A percentile compares a stretch with the other conserved stretches of the same genome.
phyloP scores from a whole-genome alignment of 2,888 invertebrate genomes.

The Aquatica leii region DNA sequence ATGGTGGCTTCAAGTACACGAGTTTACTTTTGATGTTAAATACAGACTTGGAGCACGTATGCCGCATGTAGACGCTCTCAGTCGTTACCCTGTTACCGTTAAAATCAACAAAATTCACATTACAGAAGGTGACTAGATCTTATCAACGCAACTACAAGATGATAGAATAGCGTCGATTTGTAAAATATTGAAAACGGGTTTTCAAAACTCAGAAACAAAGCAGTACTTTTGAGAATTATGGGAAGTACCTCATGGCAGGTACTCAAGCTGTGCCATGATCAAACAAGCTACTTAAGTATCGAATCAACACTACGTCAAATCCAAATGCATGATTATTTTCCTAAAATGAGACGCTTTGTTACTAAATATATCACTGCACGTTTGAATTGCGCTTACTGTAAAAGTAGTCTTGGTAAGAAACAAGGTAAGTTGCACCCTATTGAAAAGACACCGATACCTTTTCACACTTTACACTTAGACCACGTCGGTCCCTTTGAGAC shows the following conservation, averaged over 20 bases:
- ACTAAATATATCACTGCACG: slow-evolving; percentile 38
- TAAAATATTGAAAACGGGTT: slow-evolving; percentile 5
- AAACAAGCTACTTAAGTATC: background rate
- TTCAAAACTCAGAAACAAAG: slow-evolving; percentile 4
- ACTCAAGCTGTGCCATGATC: slow-evolving; percentile 15
- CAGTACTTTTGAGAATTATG: slow-evolving; percentile 7
- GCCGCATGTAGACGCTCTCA: slow-evolving; percentile 26
- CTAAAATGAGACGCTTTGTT: slow-evolving; percentile 15
- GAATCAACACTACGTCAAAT: slow-evolving; percentile 15
- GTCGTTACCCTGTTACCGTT: slow-evolving; percentile 10
- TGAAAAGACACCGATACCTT: slow-evolving; percentile 14
- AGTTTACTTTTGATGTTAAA: no score
- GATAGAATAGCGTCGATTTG: slow-evolving; percentile 15
- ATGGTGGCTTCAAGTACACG: no score
- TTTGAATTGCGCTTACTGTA: slow-evolving; percentile 19
- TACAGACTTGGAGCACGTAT: background rate
- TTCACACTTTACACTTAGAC: slow-evolving; percentile 30
- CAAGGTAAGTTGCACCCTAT: slow-evolving; percentile 16
- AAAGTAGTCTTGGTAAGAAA: background rate
- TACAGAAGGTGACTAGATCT: slow-evolving; percentile 23
- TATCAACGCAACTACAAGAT: slow-evolving; percentile 27
- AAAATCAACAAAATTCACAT: slow-evolving; percentile 17
- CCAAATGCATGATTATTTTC: slow-evolving; percentile 9
- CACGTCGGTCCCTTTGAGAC: slow-evolving; percentile 44
- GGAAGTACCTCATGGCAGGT: slow-evolving; percentile 10